These are phyloP conservation scores for Pachycephala philippinensis DNA, from an alignment of 2,113 vertebrate species.

Conservation along the genomic window DNA sequence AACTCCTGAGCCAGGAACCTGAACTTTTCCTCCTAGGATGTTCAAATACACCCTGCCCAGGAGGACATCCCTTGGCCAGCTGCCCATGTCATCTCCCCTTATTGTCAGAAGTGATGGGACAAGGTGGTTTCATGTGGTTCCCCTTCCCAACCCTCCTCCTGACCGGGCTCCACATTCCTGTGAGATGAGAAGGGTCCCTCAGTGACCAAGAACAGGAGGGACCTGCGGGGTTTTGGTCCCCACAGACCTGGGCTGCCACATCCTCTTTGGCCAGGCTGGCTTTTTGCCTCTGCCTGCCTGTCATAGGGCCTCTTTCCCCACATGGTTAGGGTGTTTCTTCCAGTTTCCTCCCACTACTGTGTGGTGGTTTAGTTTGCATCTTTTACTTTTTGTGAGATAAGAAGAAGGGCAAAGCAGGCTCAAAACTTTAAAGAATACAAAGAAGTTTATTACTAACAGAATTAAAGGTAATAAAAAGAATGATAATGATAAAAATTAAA, in stretches of 20 bases:
- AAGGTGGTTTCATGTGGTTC: background rate
- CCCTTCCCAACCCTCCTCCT: background rate
- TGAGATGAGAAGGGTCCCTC: background rate
- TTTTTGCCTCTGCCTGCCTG: background rate
- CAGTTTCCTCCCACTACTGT: background rate
- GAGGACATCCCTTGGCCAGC: background rate
- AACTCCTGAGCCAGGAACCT: background rate
- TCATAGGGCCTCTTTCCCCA: background rate
- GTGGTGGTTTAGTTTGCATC: no score
- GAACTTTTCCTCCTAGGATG: background rate
- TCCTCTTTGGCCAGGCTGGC: background rate
- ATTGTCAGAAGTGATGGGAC: background rate
- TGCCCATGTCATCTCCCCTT: background rate
- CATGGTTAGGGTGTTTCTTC: background rate
- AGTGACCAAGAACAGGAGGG: background rate
- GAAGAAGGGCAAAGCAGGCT: no score
- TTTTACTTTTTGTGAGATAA: no score
- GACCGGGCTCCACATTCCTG: background rate
- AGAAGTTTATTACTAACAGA: no score
- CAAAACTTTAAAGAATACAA: no score
- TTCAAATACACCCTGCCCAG: background rate
- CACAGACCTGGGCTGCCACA: background rate
- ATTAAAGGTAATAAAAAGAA: no score
- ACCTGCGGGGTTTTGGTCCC: background rate
- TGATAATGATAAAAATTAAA: no score